Conservation (phyloP, 2,113 vertebrate genomes). For the Corythaixoides concolor region DNA sequence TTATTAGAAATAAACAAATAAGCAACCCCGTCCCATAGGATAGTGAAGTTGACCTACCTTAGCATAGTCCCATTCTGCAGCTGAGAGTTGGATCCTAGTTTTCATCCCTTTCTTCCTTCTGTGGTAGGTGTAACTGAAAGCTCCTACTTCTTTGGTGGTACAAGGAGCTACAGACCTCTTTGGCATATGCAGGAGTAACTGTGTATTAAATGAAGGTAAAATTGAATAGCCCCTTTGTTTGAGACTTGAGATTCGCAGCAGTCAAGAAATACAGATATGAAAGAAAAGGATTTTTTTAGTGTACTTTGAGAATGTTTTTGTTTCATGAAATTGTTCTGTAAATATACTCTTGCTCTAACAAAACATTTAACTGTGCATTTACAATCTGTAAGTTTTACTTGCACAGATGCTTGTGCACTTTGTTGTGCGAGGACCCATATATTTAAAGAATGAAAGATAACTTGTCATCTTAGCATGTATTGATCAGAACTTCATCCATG, state of each 20-base stretch:
- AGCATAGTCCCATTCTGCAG: not conserved
- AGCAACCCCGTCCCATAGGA: not conserved
- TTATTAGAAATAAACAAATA: not conserved
- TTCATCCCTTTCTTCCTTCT: not conserved
- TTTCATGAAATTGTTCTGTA: not conserved
- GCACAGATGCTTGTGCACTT: not conserved
- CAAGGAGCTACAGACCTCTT: not conserved
- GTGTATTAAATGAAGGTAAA: not conserved
- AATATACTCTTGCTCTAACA: not conserved
- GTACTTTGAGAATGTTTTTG: not conserved
- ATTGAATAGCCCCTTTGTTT: not conserved
- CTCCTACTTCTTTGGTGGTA: not conserved
- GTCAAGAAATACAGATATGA: not conserved
- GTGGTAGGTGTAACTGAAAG: not conserved
- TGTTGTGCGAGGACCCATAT: not conserved
- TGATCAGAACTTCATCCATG: not conserved
- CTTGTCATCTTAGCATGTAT: not conserved
- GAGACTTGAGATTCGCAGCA: not conserved
- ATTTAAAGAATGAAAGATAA: not conserved
- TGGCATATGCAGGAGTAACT: not conserved
- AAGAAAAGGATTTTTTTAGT: not conserved
- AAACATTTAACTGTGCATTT: not conserved
- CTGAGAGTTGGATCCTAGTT: not conserved
- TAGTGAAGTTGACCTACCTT: not conserved
- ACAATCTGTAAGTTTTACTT: not conserved